Evolutionary conservation across 2,888 invertebrate species (phyloP).

Genomic region (Mactromeris polynyma): DNA sequence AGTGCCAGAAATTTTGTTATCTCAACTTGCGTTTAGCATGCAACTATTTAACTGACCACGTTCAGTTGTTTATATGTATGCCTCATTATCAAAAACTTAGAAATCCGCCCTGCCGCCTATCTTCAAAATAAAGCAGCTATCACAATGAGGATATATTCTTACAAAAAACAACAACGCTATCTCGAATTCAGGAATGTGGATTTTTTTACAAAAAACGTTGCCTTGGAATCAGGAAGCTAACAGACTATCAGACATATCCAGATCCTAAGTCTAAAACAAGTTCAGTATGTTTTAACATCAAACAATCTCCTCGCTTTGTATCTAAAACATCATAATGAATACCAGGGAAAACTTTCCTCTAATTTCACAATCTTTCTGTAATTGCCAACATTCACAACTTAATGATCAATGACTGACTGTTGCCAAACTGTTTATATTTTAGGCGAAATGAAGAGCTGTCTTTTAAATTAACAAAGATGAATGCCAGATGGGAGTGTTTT

Average conservation of each 20-base stretch:
- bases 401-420: constrained; percentile 9
- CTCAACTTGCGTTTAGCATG: no score
- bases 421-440: constrained; percentile 32
- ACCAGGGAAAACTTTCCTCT: not conserved
- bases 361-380: not conserved
- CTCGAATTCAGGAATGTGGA: no score
- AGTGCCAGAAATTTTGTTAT: no score
- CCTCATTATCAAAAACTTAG: no score
- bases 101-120: no score
- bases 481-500: constrained; percentile 6
- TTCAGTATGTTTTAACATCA: constrained; percentile 1
- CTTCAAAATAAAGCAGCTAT: no score
- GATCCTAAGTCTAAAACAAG: not conserved
- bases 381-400: constrained; percentile 21
- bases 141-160: not conserved
- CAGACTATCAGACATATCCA: not conserved
- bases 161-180: not conserved
- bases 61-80: no score
- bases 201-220: no score
- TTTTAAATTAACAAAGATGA: constrained; percentile 20
- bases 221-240: not conserved
- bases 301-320: not conserved
- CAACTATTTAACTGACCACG: no score
- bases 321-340: not conserved
- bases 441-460: constrained; percentile 11